Conservation (phyloP, 2,113 vertebrate genomes). For the Aptenodytes patagonicus region DNA sequence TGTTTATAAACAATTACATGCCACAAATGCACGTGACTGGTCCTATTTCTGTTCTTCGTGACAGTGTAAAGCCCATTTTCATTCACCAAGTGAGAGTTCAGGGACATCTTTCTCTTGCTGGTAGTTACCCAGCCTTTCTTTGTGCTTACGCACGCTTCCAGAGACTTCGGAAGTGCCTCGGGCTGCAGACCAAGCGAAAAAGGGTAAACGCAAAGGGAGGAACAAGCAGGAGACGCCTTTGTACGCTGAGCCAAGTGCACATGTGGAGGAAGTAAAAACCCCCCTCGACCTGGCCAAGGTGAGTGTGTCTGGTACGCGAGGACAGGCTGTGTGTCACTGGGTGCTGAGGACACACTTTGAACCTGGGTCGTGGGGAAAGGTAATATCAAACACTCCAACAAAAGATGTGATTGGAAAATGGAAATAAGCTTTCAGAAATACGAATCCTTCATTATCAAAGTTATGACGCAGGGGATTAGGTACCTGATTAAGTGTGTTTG, state of each 20-base stretch:
- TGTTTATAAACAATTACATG: neutral
- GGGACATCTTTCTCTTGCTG: neutral
- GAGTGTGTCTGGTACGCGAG: neutral
- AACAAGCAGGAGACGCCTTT: slow-evolving; percentile 84
- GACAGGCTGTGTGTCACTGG: neutral
- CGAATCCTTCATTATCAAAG: rapidly evolving
- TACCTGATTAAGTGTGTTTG: neutral
- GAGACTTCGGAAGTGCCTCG: slow-evolving; percentile 72
- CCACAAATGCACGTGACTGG: rapidly evolving
- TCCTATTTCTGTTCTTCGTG: rapidly evolving
- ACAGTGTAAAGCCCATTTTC: neutral
- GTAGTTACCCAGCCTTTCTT: neutral
- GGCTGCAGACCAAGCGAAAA: slow-evolving; percentile 81
- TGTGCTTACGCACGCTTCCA: neutral
- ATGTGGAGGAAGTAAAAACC: slow-evolving; percentile 85
- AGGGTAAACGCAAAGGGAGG: slow-evolving; percentile 88
- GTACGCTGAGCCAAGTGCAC: slow-evolving; percentile 64
- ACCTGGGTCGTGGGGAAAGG: rapidly evolving
- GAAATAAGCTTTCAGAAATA: neutral
- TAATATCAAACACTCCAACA: neutral
- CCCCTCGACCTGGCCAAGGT: slow-evolving; percentile 94
- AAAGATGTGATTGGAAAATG: neutral
- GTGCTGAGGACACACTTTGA: too few relatives aligned
- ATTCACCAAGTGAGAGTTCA: neutral
- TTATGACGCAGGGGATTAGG: too few relatives aligned